phyloP scores from a whole-genome alignment of 2,888 invertebrate species.

The Junonia oenone region DNA sequence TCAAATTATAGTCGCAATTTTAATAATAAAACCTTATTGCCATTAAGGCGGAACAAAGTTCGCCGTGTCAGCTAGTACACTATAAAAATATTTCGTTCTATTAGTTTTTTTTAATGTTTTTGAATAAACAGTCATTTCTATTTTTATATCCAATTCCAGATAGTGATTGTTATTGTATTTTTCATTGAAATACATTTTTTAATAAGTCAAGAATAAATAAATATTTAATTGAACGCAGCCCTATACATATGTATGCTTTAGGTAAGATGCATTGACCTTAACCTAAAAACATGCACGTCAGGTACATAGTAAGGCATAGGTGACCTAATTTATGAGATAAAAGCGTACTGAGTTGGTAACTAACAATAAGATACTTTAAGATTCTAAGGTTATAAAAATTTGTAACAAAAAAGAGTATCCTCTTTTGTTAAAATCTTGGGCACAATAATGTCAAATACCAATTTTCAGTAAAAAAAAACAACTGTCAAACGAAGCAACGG shows the following conservation, averaged over 20 bases:
- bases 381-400: not conserved
- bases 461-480: not conserved
- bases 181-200: not conserved
- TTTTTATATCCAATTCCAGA: not conserved
- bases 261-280: constrained; percentile 28
- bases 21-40: no score
- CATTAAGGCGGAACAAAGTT: no score
- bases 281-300: constrained; percentile 26
- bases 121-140: no score
- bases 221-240: constrained; percentile 15
- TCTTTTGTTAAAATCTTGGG: not conserved
- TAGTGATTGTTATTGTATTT: not conserved
- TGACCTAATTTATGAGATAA: constrained; percentile 26
- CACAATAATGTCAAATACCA: not conserved
- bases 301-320: constrained; percentile 17
- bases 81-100: no score
- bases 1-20: no score
- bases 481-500: not conserved
- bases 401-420: not conserved
- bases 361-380: not conserved
- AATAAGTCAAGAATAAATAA: constrained; percentile 13
- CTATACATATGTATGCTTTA: constrained; percentile 21
- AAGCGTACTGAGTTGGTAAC: not conserved
- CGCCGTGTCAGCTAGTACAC: no score
- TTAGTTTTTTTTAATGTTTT: no score